Percentiles rank a stretch among this genome's conserved stretches.
These are phyloP conservation scores for Vannuccia rotundouncinata DNA, from an alignment of 2,888 invertebrate species.

Conservation along the genomic window DNA sequence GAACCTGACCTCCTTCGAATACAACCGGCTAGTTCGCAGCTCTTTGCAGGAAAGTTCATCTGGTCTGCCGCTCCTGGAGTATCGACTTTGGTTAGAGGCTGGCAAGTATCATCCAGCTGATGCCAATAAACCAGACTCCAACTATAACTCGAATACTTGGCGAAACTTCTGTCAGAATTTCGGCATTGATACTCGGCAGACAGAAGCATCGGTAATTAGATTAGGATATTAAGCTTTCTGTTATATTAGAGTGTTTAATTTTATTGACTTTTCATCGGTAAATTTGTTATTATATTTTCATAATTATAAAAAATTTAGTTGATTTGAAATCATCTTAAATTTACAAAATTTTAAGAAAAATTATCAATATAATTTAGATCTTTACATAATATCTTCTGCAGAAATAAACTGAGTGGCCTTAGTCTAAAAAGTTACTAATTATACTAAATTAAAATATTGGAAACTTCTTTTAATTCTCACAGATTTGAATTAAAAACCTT, in stretches of 20 bases:
- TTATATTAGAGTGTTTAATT: background rate
- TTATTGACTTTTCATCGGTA: too few species aligned
- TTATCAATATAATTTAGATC: too few species aligned
- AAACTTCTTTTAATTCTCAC: too few species aligned
- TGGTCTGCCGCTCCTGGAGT: background rate
- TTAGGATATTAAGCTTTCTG: background rate
- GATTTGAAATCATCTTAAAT: too few species aligned
- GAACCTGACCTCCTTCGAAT: background rate
- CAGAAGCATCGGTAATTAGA: background rate
- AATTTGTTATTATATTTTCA: too few species aligned
- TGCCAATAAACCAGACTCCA: constrained; percentile 47
- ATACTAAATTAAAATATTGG: too few species aligned
- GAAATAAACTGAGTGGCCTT: too few species aligned
- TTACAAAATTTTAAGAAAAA: too few species aligned
- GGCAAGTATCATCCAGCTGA: constrained; percentile 50
- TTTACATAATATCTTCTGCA: too few species aligned
- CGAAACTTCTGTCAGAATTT: constrained; percentile 51
- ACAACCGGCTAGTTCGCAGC: background rate
- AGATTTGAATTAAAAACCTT: too few species aligned
- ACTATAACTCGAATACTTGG: constrained; percentile 55
- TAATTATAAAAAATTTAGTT: too few species aligned
- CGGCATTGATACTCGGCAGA: constrained; percentile 43
- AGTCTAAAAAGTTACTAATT: too few species aligned
- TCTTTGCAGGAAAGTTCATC: background rate
- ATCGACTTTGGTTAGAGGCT: constrained; percentile 53